Percentiles rank a stretch among this genome's conserved stretches.
Conservation (phyloP, 2,797 vertebrate species). For the Diceros bicornis region DNA sequence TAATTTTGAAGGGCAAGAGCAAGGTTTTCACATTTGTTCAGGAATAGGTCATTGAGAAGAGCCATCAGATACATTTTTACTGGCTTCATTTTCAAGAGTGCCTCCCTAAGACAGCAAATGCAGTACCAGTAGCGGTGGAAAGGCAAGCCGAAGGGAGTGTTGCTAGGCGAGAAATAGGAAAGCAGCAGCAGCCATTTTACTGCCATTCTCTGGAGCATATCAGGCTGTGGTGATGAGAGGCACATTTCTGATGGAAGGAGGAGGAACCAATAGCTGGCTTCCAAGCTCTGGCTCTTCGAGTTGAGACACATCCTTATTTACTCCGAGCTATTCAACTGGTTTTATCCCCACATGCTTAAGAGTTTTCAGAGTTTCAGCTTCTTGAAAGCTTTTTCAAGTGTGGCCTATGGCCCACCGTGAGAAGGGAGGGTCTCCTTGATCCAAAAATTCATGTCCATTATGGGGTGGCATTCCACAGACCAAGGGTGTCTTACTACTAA, state of each 20-base stretch:
- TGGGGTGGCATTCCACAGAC: not conserved
- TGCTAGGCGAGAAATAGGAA: not conserved
- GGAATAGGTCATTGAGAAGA: constrained; percentile 1
- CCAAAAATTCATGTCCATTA: not conserved
- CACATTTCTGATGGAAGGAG: not conserved
- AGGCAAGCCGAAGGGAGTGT: no score
- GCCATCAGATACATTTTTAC: not conserved
- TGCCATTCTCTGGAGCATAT: not conserved
- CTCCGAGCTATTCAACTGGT: not conserved
- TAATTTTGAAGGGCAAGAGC: constrained; percentile 5
- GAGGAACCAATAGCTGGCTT: not conserved
- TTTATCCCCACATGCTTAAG: not conserved
- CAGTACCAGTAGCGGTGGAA: not conserved
- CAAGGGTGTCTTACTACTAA: not conserved
- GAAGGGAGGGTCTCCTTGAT: not conserved
- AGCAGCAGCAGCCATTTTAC: not conserved
- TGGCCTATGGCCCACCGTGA: not conserved
- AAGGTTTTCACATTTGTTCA: not conserved
- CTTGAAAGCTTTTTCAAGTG: constrained; percentile 12
- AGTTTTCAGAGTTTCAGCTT: no score
- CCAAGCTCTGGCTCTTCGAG: not conserved
- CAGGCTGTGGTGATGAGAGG: not conserved
- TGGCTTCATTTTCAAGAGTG: constrained; percentile 40
- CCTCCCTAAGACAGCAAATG: not conserved
- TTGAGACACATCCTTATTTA: not conserved